A percentile compares a stretch with the other conserved stretches of the same genome.
Conservation (phyloP, 2,888 invertebrate genomes). For the Himalopsyche anomala region DNA sequence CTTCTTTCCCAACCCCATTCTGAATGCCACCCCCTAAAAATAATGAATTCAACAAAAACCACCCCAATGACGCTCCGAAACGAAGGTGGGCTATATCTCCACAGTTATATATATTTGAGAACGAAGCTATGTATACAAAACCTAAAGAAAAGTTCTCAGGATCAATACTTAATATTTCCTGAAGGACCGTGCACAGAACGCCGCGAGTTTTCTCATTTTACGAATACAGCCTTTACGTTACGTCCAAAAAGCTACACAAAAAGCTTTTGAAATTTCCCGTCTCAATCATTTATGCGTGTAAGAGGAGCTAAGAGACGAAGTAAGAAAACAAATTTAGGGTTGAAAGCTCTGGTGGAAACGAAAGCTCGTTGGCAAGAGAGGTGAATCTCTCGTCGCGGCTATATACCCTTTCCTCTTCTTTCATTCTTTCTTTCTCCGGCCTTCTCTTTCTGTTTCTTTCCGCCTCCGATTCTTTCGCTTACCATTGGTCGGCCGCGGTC, state of each 20-base stretch:
- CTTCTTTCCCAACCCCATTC: constrained; percentile 37
- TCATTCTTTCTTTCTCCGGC: constrained; percentile 53
- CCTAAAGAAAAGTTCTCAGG: constrained; percentile 61
- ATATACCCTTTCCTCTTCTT: constrained; percentile 50
- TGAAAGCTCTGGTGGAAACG: constrained; percentile 32
- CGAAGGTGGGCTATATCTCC: constrained; percentile 38
- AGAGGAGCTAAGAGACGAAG: constrained; percentile 9
- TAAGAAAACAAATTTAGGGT: constrained; percentile 31
- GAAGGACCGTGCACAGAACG: constrained; percentile 57
- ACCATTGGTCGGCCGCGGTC: constrained; percentile 64
- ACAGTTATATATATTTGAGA: constrained; percentile 43
- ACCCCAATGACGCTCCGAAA: constrained; percentile 34
- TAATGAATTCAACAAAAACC: constrained; percentile 39
- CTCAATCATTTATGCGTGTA: not conserved
- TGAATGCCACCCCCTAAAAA: constrained; percentile 33
- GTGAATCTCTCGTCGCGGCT: constrained; percentile 44
- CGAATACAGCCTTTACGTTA: constrained; percentile 49
- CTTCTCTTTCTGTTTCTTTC: constrained; percentile 58
- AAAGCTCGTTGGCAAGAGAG: constrained; percentile 41
- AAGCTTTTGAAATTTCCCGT: not conserved
- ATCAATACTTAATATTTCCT: constrained; percentile 65
- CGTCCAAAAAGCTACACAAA: constrained; percentile 41
- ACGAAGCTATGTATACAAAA: constrained; percentile 44
- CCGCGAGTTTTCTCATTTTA: constrained; percentile 52
- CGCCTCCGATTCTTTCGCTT: constrained; percentile 63